Base-by-base conservation (phyloP, 2,888 invertebrate genomes). In the Axea sp. region DNA sequence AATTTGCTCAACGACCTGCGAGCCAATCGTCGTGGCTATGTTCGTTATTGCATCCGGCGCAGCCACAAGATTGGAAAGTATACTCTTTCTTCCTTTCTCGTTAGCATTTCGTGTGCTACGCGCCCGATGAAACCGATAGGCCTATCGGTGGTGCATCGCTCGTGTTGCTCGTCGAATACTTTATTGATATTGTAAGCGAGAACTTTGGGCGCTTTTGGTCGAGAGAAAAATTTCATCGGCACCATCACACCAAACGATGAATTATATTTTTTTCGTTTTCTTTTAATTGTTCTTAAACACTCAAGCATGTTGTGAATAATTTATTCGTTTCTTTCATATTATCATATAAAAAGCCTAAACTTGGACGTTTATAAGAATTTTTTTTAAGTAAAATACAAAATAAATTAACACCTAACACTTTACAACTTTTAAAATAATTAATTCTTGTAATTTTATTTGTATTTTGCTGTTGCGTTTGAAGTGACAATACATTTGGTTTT, bases 161-260 rank as follows among this genome's bases (percentile, higher is more conserved):
- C 68, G 69, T 72, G 73, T 73, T 73, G 72, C 30, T 62, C 64
- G 74, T 41, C 60, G 69, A 76, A 76, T 75, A 76, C 77, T 79
- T 79, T 78, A 80, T 80, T 79, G 78, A 77, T 77, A 80, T 77
- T 78, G 78, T 77, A 78, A 80, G 77, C 77, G 77, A 80, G 78
- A 79, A 69, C 73, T 73, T 73, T 59, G 68, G 41, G 41, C 59
- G 62, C 73, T 55, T 37, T 41, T 35, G 31, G 39, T 14, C 45
- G 47, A 33, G 60, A 73, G 67, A 65, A 73, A 73, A 73, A 73
- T 73, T 73, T 73, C 73, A 68, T 73, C 73, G 73, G 62, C 68
- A 59, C 64, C 55, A 53, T 47, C 57, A 57, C 55, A 60, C 57
- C 68, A 57, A 68, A 73, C 68, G 73, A 73, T 73, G 67, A 65